Base-by-base conservation (phyloP, 2,888 invertebrate species). In the Alloscopus bannaensis region DNA sequence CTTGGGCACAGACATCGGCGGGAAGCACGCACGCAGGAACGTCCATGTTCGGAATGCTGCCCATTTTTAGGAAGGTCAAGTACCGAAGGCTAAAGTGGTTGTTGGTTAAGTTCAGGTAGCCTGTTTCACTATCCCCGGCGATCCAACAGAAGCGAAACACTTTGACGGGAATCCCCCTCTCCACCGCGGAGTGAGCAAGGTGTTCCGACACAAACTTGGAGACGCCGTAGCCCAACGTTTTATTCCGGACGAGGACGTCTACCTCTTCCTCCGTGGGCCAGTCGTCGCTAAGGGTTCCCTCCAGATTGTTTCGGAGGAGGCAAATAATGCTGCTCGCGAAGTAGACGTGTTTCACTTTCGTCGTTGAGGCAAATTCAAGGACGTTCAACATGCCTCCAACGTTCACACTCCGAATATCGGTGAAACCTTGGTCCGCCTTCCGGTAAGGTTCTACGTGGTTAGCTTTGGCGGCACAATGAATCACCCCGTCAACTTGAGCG, bases 31-130 rank as follows among this genome's bases (percentile, higher is more conserved):
- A 16, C 16, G 36, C 3, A 2, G 66, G 66, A n/a, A 66, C 31
- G 1, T 31, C 31, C 11, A 31, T 66, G 1, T 11, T 3, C 6
- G 66, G 66, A 29, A 66, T 66, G 2, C 20, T 42, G 3, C 52
- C 52, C 1, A 16, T 22, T 31, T 66, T 66, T 52, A 66, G 50
- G 1, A 52, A 22, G 31, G 16, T 31, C 11, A 66, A 28, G 26
- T 52, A 66, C 13, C 66, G 6, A 11, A 66, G 22, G 20, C 50
- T 66, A 13, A 52, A 4, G 42, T 66, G 66, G n/a, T 66, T 66
- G 8, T 29, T 18, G 1, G 18, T 31, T 2, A 31, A 6, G n/a
- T 50, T 52, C 16, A 66, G 26, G 16, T 31, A 29, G 6, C 66
- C 66, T 3, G 29, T 52, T 50, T 22, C 52, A 3, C 31, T 31